phyloP scores from a whole-genome alignment of 2,797 vertebrate genomes.

The Nasua narica region DNA sequence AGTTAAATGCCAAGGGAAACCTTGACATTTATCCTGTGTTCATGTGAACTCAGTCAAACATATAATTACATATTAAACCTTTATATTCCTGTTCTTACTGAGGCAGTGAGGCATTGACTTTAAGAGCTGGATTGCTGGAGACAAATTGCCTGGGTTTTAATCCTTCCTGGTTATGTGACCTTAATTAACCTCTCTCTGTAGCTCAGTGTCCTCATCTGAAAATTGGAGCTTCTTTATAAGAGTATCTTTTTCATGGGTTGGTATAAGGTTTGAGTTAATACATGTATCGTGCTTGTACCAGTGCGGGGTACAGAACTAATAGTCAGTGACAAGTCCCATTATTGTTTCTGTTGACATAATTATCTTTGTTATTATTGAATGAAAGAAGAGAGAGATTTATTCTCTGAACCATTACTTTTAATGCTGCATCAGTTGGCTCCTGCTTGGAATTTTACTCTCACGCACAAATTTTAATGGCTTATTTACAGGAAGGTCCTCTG shows the following conservation, averaged over 20 bases:
- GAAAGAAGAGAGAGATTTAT: background rate
- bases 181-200: background rate
- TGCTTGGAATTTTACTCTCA: conserved; percentile 35
- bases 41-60: background rate
- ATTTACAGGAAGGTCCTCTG: background rate
- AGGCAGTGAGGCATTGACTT: background rate
- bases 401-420: background rate
- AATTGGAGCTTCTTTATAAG: background rate
- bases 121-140: background rate
- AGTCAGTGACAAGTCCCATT: background rate
- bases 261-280: background rate
- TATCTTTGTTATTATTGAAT: background rate
- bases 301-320: background rate
- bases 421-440: background rate
- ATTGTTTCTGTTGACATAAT: background rate
- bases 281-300: background rate
- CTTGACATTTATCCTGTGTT: background rate
- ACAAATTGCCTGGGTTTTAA: background rate
- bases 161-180: background rate
- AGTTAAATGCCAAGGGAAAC: background rate
- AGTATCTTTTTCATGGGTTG: background rate
- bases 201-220: background rate
- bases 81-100: background rate
- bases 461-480: background rate
- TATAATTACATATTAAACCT: background rate